These are phyloP conservation scores for Leptinotarsa juncta DNA, from an alignment of 2,888 invertebrate species.

Conservation along the genomic window DNA sequence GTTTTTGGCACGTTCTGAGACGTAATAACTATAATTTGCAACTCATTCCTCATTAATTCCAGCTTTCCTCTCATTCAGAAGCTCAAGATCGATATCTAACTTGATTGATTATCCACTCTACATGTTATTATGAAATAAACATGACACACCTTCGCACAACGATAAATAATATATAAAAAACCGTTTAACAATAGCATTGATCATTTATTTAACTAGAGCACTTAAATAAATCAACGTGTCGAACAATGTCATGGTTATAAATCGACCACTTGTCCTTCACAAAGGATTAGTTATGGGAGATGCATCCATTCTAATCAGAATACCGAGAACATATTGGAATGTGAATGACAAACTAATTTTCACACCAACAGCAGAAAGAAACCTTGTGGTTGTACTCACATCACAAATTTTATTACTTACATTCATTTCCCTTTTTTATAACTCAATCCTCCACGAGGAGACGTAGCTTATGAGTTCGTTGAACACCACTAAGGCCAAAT, in stretches of 20 bases:
- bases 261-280: constrained; percentile 2
- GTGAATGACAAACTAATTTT: background rate
- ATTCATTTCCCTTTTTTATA: too few species aligned
- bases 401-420: too few species aligned
- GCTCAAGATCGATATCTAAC: background rate
- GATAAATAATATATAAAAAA: constrained; percentile 18
- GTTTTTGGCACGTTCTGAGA: background rate
- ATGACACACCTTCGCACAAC: constrained; percentile 1
- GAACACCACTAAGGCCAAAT: too few species aligned
- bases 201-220: constrained; percentile 2
- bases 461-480: too few species aligned
- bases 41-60: background rate
- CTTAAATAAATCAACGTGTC: background rate
- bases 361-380: too few species aligned
- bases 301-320: background rate
- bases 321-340: background rate
- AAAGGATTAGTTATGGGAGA: background rate
- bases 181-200: constrained; percentile 7
- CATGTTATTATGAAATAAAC: background rate
- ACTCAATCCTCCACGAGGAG: too few species aligned
- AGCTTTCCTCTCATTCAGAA: constrained; percentile 7
- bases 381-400: too few species aligned
- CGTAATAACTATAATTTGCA: background rate
- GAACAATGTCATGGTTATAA: constrained; percentile 13
- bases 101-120: background rate